These are phyloP conservation scores for Metopia argyrocephala DNA, from an alignment of 2,888 invertebrate species.

Conservation along the genomic window DNA sequence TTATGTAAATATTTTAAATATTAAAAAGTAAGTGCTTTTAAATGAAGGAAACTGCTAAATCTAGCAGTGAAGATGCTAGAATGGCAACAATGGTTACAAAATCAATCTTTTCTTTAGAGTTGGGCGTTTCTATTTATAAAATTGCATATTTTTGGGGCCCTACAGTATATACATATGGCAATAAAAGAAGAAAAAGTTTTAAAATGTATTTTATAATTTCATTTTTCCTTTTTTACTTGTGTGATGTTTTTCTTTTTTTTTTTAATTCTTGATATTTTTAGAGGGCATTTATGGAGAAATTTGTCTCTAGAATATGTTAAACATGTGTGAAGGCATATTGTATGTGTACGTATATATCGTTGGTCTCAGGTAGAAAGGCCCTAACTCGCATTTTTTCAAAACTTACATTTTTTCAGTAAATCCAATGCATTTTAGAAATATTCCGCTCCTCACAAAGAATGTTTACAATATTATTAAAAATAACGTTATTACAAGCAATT, in stretches of 20 bases:
- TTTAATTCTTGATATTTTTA: constrained; percentile 39
- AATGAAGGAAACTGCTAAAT: too few relatives aligned
- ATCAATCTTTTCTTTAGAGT: background rate
- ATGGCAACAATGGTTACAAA: too few relatives aligned
- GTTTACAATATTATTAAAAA: too few relatives aligned
- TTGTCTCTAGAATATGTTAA: constrained; percentile 46
- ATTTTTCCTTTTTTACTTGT: background rate
- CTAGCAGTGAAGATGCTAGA: too few relatives aligned
- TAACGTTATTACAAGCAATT: too few relatives aligned
- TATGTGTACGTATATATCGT: constrained; percentile 29
- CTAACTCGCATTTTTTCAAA: too few relatives aligned
- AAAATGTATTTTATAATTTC: constrained; percentile 26
- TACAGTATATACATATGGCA: background rate
- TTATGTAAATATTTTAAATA: too few relatives aligned
- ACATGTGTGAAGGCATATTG: constrained; percentile 38
- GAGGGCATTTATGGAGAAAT: constrained; percentile 47
- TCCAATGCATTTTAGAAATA: too few relatives aligned
- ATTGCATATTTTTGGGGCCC: constrained; percentile 48
- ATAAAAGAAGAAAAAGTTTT: constrained; percentile 7
- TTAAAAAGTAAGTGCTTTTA: too few relatives aligned
- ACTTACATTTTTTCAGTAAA: too few relatives aligned
- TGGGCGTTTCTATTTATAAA: constrained; percentile 22
- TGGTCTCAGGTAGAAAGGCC: constrained; percentile 7
- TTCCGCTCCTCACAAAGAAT: too few relatives aligned
- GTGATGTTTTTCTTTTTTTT: constrained; percentile 27